These are phyloP conservation scores for Eupithecia subumbrata DNA, from an alignment of 2,888 invertebrate species.

Conservation along the genomic window DNA sequence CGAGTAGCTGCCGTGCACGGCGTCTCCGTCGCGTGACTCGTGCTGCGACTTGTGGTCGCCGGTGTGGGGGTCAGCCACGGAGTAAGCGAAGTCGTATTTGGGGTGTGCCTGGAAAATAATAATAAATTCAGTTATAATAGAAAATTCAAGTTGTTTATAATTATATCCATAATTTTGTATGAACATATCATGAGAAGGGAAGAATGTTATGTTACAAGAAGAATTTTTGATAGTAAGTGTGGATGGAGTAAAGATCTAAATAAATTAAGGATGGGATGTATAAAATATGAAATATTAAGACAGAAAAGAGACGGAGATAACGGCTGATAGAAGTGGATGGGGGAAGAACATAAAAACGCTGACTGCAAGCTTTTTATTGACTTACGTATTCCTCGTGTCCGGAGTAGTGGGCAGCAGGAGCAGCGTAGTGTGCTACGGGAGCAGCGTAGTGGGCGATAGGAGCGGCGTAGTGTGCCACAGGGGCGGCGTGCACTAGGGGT, in stretches of 20 bases:
- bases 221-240: background rate
- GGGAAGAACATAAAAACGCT: background rate
- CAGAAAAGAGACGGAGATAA: background rate
- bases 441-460: slow-evolving; percentile 54
- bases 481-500: slow-evolving; percentile 48
- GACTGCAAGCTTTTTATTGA: background rate
- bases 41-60: slow-evolving; percentile 84
- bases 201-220: too few relatives aligned
- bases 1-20: slow-evolving; percentile 85
- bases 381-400: slow-evolving; percentile 55
- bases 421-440: slow-evolving; percentile 50
- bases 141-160: too few relatives aligned
- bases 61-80: slow-evolving; percentile 82
- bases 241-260: background rate
- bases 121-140: background rate
- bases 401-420: slow-evolving; percentile 50
- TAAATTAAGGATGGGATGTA: too few relatives aligned
- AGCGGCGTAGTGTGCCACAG: slow-evolving; percentile 48
- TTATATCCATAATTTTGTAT: too few relatives aligned
- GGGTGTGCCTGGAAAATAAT: slow-evolving; percentile 61
- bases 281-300: background rate
- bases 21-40: slow-evolving; percentile 80
- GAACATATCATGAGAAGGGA: too few relatives aligned
- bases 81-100: slow-evolving; percentile 79
- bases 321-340: background rate